These are phyloP conservation scores for Hypena proboscidalis DNA, from an alignment of 2,888 invertebrate species.

Conservation along the genomic window DNA sequence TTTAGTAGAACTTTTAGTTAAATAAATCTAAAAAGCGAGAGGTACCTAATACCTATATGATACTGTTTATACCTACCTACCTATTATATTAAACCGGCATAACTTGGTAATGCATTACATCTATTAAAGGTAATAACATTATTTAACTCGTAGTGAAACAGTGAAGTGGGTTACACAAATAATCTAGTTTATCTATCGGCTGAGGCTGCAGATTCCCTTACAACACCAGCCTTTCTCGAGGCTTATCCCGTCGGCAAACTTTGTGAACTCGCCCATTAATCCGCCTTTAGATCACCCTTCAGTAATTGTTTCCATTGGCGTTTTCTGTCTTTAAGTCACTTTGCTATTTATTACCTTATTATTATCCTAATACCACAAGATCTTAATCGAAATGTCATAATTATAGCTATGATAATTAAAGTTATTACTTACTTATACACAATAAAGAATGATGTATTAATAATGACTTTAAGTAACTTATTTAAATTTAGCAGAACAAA, in stretches of 20 bases:
- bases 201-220: conserved; percentile 20
- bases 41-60: no score
- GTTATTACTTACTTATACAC: no score
- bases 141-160: conserved; percentile 9
- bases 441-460: no score
- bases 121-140: conserved; percentile 16
- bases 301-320: conserved; percentile 12
- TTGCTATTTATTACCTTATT: no score
- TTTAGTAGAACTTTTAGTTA: no score
- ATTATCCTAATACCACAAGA: no score
- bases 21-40: no score
- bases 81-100: neutral
- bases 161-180: conserved; percentile 18
- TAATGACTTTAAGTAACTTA: no score
- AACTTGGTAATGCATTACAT: neutral
- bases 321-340: conserved; percentile 14
- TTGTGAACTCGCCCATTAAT: conserved; percentile 39
- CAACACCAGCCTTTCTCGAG: conserved; percentile 35
- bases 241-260: conserved; percentile 39
- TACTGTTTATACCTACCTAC: no score
- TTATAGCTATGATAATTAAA: no score
- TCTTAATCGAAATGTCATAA: no score
- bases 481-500: no score
- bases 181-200: conserved; percentile 17
- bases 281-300: conserved; percentile 13